A percentile compares a stretch with the other conserved stretches of the same genome.
Conservation (phyloP, 2,888 invertebrate species). For the Palloptera scutellata region DNA sequence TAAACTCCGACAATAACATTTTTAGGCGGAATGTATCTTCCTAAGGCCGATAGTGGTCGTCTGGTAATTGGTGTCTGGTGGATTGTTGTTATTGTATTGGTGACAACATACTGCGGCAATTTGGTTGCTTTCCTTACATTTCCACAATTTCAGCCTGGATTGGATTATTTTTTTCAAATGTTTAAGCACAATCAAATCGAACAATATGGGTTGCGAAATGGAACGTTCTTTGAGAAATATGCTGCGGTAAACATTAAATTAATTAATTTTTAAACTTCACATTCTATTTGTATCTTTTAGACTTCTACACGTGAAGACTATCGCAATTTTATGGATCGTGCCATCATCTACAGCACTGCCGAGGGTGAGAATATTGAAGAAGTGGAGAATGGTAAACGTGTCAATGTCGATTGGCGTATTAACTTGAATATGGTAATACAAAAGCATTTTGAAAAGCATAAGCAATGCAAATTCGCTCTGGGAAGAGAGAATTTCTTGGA, state of each 20-base stretch:
- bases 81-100: conserved; percentile 86
- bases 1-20: conserved; percentile 1
- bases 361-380: conserved; percentile 66
- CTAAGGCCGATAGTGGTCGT: conserved; percentile 85
- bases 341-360: conserved; percentile 66
- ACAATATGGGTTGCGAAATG: conserved; percentile 79
- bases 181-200: conserved; percentile 67
- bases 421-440: conserved; percentile 78
- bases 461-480: conserved; percentile 78
- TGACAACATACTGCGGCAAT: conserved; percentile 92
- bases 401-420: conserved; percentile 83
- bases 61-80: conserved; percentile 90
- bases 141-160: conserved; percentile 70
- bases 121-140: conserved; percentile 92
- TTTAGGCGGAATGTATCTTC: conserved; percentile 85
- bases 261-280: not conserved
- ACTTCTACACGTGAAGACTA: conserved; percentile 55
- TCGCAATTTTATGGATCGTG: conserved; percentile 67
- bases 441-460: conserved; percentile 71
- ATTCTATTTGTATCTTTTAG: conserved; percentile 35
- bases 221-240: conserved; percentile 77
- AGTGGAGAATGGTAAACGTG: conserved; percentile 74
- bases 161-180: conserved; percentile 56
- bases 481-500: conserved; percentile 80
- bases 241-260: conserved; percentile 63